phyloP scores from a whole-genome alignment of 2,888 invertebrate genomes.

The Glyphotaelius pellucidus region DNA sequence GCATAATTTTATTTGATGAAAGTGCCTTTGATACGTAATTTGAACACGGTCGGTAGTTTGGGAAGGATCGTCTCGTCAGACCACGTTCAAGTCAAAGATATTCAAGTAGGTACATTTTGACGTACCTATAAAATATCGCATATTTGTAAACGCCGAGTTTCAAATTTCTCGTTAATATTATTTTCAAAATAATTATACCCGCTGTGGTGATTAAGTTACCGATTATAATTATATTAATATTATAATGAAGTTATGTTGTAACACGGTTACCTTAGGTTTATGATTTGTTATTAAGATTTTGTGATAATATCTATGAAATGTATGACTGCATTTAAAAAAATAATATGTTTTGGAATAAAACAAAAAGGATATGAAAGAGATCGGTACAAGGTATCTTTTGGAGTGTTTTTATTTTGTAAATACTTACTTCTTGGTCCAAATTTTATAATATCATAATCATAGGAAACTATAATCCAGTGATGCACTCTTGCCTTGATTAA shows the following conservation, averaged over 20 bases:
- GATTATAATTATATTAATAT: background rate
- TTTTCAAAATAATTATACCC: background rate
- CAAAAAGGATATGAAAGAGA: background rate
- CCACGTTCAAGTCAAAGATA: background rate
- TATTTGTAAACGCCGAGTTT: background rate
- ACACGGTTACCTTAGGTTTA: background rate
- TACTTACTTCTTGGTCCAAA: conserved; percentile 32
- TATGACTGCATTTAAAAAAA: background rate
- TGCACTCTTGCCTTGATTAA: conserved; percentile 45
- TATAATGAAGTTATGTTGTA: conserved; percentile 28
- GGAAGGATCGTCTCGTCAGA: background rate
- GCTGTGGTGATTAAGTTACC: background rate
- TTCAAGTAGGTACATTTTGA: background rate
- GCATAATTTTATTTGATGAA: conserved; percentile 30
- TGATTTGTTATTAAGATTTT: background rate
- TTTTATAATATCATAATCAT: conserved; percentile 34
- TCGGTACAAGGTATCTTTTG: background rate
- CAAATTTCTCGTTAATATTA: background rate
- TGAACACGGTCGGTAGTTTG: conserved; percentile 29
- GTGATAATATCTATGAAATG: background rate
- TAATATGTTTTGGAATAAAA: background rate
- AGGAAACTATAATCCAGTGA: conserved; percentile 20
- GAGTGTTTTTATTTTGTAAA: background rate
- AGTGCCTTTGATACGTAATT: conserved; percentile 53
- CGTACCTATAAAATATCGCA: background rate